Evolutionary conservation across 2,797 vertebrate species (phyloP), one percentile per base, ranked within the genome.

Genomic region (Picus viridis): DNA sequence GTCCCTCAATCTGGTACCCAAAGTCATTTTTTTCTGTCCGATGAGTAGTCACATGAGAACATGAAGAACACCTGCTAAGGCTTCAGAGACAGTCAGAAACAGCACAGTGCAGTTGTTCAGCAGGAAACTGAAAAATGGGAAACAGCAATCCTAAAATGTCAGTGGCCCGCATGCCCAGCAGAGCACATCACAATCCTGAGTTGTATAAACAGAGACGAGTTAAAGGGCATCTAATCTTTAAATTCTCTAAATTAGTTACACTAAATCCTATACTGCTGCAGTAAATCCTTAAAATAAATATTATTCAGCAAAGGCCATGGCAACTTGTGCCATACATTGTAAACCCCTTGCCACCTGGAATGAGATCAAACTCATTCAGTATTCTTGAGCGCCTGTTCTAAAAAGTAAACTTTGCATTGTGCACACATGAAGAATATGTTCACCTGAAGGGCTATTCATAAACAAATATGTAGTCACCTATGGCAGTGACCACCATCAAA

Each of bases 201-300:
- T 32, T 94, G 51, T 59, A 91, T 41, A 85, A 88, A 86, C 26
- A 83, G n/a, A 88, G 32, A 57, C 30, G 73, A 88, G 63, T 89
- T 89, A 94, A 94, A 93, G 68, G 77, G 75, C 65, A 91, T 22
- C 59, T 80, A 83, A 78, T 78, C 79, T 91, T 91, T 79, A 79
- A 80, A 86, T 76, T 92, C 64, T 47, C 75, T 65, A 63, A 79
- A 84, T 86, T 88, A 89, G 39, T 83, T 88, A 84, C 89, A 87
- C 72, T 89, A 94, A 95, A 88, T 85, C 85, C 64, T 85, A 56
- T 61, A 88, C 83, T 27, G 57, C 51, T 88, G 83, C 53, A 94
- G 71, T 82, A 89, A 94, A 91, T 93, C 80, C 92, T 84, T 91
- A 93, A 91, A 90, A 86, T 84, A 93, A 94, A 94, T 89, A 94